A percentile compares a stretch with the other conserved stretches of the same genome.
phyloP scores from a whole-genome alignment of 2,888 invertebrate species.

The Laspeyria flexula region DNA sequence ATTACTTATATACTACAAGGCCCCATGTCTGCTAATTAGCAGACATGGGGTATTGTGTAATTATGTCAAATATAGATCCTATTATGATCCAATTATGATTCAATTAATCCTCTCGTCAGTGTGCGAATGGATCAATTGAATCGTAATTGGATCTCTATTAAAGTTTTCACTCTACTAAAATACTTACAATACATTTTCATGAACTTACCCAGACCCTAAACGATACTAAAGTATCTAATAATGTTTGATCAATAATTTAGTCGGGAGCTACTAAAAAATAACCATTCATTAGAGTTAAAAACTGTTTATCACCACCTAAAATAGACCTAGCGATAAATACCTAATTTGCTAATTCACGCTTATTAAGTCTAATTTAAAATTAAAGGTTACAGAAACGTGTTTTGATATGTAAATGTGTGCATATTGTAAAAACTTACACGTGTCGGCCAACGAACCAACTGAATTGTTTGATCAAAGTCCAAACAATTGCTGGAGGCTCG shows the following conservation, averaged over 20 bases:
- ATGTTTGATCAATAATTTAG: neutral
- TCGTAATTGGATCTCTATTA: too few species aligned
- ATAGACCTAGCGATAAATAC: neutral
- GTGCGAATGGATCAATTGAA: too few species aligned
- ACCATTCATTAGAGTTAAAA: neutral
- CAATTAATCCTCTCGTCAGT: too few species aligned
- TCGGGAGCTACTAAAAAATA: neutral
- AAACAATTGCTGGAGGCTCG: conserved; percentile 4
- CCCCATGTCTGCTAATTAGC: too few species aligned
- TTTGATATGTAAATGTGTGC: neutral
- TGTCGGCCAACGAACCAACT: neutral
- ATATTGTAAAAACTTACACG: conserved; percentile 1
- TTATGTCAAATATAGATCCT: too few species aligned
- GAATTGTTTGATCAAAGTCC: neutral
- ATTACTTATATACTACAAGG: too few species aligned
- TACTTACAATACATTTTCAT: too few species aligned
- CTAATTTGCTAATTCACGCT: neutral
- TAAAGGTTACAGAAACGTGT: conserved; percentile 2
- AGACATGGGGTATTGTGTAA: too few species aligned
- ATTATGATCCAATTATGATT: too few species aligned
- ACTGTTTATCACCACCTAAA: neutral
- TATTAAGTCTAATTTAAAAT: conserved; percentile 1
- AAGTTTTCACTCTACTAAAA: too few species aligned
- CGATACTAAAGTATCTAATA: too few species aligned
- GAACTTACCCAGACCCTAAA: too few species aligned